phyloP scores from a whole-genome alignment of 2,888 invertebrate species.

The Patella caerulea region DNA sequence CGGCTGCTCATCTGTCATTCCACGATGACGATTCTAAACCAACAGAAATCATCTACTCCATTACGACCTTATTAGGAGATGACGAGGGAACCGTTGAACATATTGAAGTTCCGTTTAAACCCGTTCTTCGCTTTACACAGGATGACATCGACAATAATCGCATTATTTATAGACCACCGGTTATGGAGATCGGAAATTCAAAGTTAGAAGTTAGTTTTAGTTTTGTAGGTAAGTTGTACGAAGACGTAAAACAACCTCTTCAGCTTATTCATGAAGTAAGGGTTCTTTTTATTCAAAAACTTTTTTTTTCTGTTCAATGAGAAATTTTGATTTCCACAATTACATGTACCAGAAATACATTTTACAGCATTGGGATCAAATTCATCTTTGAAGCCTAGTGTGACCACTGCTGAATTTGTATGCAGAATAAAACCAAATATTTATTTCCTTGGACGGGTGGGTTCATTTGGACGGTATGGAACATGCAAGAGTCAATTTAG shows the following conservation, averaged over 20 bases:
- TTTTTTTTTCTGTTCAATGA: not conserved
- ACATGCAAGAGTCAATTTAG: too few species aligned
- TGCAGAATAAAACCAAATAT: too few species aligned
- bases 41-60: slow-evolving; percentile 49
- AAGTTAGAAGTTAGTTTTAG: slow-evolving; percentile 55
- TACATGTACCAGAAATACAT: too few species aligned
- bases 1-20: slow-evolving; percentile 48
- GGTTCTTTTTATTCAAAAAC: too few species aligned
- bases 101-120: slow-evolving; percentile 52
- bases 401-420: too few species aligned
- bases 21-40: slow-evolving; percentile 45
- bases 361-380: too few species aligned
- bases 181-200: slow-evolving; percentile 49
- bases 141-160: slow-evolving; percentile 64
- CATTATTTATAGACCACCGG: slow-evolving; percentile 64
- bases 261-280: too few species aligned
- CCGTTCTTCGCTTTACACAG: slow-evolving; percentile 60
- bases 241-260: too few species aligned
- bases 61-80: slow-evolving; percentile 50
- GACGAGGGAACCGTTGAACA: slow-evolving; percentile 62
- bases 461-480: too few species aligned
- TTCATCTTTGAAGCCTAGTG: too few species aligned
- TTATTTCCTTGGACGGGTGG: too few species aligned
- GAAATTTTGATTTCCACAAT: not conserved
- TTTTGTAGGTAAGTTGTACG: slow-evolving; percentile 53